A percentile compares a stretch with the other conserved stretches of the same genome.
These are phyloP conservation scores for Wiebesia pumilae DNA, from an alignment of 1,140 invertebrate species.

Conservation along the genomic window DNA sequence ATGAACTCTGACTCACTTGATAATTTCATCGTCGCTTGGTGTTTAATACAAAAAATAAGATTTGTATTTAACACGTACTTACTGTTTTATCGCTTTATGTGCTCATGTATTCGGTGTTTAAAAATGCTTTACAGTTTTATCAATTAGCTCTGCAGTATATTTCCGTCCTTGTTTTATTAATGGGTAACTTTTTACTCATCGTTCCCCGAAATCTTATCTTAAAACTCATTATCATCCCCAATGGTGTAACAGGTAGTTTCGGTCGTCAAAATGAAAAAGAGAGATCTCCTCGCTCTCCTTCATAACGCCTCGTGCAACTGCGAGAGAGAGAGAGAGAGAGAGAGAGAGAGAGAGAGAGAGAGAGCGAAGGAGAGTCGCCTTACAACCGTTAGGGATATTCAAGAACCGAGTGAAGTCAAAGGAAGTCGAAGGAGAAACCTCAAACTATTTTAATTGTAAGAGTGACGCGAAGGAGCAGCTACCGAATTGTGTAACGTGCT, in stretches of 20 bases:
- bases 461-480: slow-evolving; percentile 11
- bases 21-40: neutral
- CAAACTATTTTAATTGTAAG: slow-evolving; percentile 32
- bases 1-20: slow-evolving; percentile 1
- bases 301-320: too few relatives aligned
- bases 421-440: slow-evolving; percentile 26
- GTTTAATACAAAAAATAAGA: neutral
- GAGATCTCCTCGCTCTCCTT: neutral
- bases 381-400: neutral
- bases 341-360: neutral
- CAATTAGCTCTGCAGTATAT: neutral
- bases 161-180: neutral
- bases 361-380: neutral
- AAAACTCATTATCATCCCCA: slow-evolving; percentile 22
- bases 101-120: neutral
- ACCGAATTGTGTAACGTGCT: neutral
- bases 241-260: slow-evolving; percentile 19
- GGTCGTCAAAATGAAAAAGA: slow-evolving; percentile 18
- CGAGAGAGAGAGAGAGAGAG: neutral
- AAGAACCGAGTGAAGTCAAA: slow-evolving; percentile 9
- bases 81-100: neutral
- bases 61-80: neutral
- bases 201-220: slow-evolving; percentile 29
- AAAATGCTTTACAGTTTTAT: neutral
- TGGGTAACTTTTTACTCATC: neutral